phyloP scores from a whole-genome alignment of 1,140 invertebrate species.

The Drosophila suzukii region DNA sequence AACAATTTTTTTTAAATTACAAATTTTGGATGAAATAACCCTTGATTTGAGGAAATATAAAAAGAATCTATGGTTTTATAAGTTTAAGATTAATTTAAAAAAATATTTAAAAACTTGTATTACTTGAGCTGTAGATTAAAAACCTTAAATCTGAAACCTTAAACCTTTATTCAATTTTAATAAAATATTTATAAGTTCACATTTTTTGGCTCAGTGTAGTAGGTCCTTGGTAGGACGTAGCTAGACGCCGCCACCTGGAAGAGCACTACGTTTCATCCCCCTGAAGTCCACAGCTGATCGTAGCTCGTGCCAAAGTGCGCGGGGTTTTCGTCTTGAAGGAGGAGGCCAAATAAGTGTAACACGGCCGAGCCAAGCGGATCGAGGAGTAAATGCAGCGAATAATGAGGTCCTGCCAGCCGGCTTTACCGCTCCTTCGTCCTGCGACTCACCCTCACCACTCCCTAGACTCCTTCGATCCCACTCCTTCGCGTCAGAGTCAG shows the following conservation, averaged over 20 bases:
- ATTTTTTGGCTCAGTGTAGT: constrained; percentile 4
- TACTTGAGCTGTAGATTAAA: too few relatives aligned
- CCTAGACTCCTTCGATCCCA: constrained; percentile 28
- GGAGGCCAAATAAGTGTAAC: constrained; percentile 63
- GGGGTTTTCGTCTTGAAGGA: constrained; percentile 61
- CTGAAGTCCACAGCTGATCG: constrained; percentile 59
- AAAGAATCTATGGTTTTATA: too few relatives aligned
- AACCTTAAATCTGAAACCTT: too few relatives aligned
- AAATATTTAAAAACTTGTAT: too few relatives aligned
- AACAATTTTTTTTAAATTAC: too few relatives aligned
- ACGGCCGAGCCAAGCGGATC: constrained; percentile 51
- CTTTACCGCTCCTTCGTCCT: constrained; percentile 55
- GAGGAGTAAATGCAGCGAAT: constrained; percentile 72
- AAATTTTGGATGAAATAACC: too few relatives aligned
- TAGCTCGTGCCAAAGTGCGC: constrained; percentile 82
- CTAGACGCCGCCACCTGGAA: constrained; percentile 56
- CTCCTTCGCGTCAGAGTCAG: constrained; percentile 48
- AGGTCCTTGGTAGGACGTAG: constrained; percentile 20
- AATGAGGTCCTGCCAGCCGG: constrained; percentile 74
- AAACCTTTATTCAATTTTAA: too few relatives aligned
- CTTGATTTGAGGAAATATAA: too few relatives aligned
- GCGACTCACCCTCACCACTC: constrained; percentile 24
- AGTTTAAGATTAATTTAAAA: too few relatives aligned
- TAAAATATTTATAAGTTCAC: too few relatives aligned
- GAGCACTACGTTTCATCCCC: constrained; percentile 50